Evolutionary conservation across 1,140 invertebrate species (phyloP).

Genomic region (Calephelis virginiensis): DNA sequence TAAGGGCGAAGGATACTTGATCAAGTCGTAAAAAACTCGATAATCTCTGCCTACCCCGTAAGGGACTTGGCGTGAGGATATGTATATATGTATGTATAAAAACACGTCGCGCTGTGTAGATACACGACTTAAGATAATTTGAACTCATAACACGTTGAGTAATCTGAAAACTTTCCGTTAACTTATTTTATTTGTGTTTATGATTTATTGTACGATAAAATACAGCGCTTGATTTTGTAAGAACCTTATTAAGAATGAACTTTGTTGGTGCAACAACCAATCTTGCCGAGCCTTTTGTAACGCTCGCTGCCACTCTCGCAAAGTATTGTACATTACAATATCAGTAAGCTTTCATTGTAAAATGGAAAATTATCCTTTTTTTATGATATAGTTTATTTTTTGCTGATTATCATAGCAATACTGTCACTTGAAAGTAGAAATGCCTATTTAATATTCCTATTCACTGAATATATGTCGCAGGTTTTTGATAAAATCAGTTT

Average conservation of each 20-base stretch:
- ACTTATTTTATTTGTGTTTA: constrained; percentile 12
- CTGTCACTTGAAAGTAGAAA: neutral
- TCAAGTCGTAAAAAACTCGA: no score
- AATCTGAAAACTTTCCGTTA: neutral
- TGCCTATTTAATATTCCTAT: no score
- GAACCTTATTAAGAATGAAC: constrained; percentile 15
- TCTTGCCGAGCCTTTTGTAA: constrained; percentile 6
- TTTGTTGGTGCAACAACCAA: constrained; percentile 14
- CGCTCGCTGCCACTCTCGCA: constrained; percentile 12
- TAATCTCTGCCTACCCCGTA: no score
- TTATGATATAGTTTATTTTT: neutral
- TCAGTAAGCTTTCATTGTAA: constrained; percentile 2
- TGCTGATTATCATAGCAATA: neutral
- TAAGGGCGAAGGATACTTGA: no score
- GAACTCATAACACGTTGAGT: neutral
- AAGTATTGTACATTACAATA: constrained; percentile 7
- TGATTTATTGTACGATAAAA: constrained; percentile 14
- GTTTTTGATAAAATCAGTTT: no score
- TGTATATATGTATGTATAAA: no score
- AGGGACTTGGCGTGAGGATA: no score
- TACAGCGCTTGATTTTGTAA: constrained; percentile 11
- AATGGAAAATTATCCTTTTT: constrained; percentile 5
- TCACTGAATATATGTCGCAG: no score
- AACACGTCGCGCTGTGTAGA: no score
- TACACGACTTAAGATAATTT: neutral